Base-by-base conservation (phyloP, 1,140 invertebrate genomes). In the Drosophila lini region DNA sequence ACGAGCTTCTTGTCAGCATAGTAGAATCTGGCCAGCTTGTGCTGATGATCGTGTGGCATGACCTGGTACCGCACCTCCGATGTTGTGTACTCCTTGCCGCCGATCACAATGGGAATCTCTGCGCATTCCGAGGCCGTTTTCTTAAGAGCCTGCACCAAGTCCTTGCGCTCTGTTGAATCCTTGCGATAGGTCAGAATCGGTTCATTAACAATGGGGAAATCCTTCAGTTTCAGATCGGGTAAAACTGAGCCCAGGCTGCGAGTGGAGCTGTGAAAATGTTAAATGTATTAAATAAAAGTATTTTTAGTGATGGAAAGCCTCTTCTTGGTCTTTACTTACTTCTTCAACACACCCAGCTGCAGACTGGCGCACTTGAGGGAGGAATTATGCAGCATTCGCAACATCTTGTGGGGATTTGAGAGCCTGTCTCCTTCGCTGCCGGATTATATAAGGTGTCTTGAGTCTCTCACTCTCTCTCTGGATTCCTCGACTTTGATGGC, bases 71-170 rank as follows among this genome's bases (percentile, higher is more conserved):
- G 94, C 28, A 96, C 95, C 77, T 95, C 93, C 40, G 96, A 94
- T 2, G 97, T 97, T 64, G 94, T 95, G 78, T 97, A 96, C 92
- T 97, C 96, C 92, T 99, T 95, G 70, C 96, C 96, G 11, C 97
- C 98, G 91, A 99, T 98, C 22, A 99, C 95, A 85, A 99, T 96
- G 0, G 98, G 98, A 50, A 99, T 95, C 73, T 99, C 98, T 89
- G 96, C 95, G 40, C 95, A 95, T 42, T 94, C 94, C 22, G 91
- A 93, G 28, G 94, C 93, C 81, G 94, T 95, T 57, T 94, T 93
- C 70, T 96, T 93, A 5, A 99, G 92, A 47, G 95, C 95, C 55
- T 94, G 94, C 80, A 96, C 95, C 11, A 99, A 91, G 57, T 96
- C 95, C 57, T 93, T 92, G 50, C 97, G 94, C 92, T 99, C 98